Conservation (phyloP, 1,140 invertebrate species). For the Choristoneura fumiferana region DNA sequence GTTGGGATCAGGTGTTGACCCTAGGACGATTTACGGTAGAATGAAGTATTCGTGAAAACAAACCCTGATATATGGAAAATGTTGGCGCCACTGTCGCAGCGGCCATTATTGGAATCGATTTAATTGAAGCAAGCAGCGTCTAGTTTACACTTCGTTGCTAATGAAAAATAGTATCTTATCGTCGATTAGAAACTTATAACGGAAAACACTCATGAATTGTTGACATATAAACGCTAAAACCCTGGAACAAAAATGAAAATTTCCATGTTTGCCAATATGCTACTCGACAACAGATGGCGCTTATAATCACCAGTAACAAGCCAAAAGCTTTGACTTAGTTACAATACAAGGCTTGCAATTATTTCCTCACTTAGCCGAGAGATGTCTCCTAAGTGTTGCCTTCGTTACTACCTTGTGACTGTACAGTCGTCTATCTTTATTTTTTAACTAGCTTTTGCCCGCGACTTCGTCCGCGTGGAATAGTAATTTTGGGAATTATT, state of each 20-base stretch:
- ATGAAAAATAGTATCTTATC: neutral
- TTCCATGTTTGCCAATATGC: constrained; percentile 18
- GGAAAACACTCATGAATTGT: neutral
- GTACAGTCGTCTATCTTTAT: too few relatives aligned
- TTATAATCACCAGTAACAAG: neutral
- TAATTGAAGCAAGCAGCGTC: constrained; percentile 4
- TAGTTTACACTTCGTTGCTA: neutral
- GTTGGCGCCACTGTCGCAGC: constrained; percentile 66
- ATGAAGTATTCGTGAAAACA: constrained; percentile 75
- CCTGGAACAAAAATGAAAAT: neutral
- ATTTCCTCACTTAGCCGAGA: too few relatives aligned
- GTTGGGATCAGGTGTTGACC: constrained; percentile 66
- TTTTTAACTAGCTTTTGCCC: too few relatives aligned
- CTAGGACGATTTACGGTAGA: constrained; percentile 71
- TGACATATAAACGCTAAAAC: constrained; percentile 1
- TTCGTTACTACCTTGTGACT: too few relatives aligned
- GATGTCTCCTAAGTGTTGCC: too few relatives aligned
- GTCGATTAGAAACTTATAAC: neutral
- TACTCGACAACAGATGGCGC: constrained; percentile 41
- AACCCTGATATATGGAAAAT: constrained; percentile 76
- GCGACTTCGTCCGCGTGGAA: too few relatives aligned
- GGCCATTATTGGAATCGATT: constrained; percentile 40
- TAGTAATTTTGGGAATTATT: too few relatives aligned
- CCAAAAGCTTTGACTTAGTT: too few relatives aligned
- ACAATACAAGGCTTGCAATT: too few relatives aligned